Evolutionary conservation across 1,140 invertebrate genomes (phyloP).

Genomic region (Oedothorax gibbosus): DNA sequence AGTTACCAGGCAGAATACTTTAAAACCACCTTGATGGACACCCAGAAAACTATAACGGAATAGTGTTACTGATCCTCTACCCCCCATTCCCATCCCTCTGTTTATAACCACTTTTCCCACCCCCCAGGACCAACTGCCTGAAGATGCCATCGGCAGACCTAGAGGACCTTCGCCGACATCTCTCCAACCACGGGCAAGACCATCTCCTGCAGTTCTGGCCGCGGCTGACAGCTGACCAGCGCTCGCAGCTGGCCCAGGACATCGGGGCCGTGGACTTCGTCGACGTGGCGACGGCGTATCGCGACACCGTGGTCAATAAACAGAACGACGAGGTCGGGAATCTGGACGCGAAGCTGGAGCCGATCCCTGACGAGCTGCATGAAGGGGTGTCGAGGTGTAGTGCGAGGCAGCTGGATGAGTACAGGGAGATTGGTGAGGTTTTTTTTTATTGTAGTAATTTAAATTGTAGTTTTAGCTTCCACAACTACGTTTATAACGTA

Average conservation of each 20-base stretch:
- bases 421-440: conserved; percentile 75
- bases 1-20: too few species aligned
- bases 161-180: conserved; percentile 49
- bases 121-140: conserved; percentile 56
- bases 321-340: conserved; percentile 71
- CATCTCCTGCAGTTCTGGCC: conserved; percentile 90
- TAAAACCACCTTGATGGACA: too few species aligned
- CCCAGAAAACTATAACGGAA: too few species aligned
- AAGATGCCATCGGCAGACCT: conserved; percentile 54
- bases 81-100: too few species aligned
- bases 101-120: too few species aligned
- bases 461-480: too few species aligned
- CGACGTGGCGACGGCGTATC: conserved; percentile 38
- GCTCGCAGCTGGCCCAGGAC: conserved; percentile 53
- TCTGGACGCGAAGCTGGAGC: conserved; percentile 84
- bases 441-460: too few species aligned
- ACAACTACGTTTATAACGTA: too few species aligned
- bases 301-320: conserved; percentile 14
- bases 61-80: too few species aligned
- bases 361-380: conserved; percentile 81
- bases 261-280: conserved; percentile 59
- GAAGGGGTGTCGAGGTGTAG: conserved; percentile 75
- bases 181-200: conserved; percentile 76
- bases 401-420: conserved; percentile 75
- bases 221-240: conserved; percentile 73